A percentile compares a stretch with the other conserved stretches of the same genome.
Evolutionary conservation across 2,113 vertebrate species (phyloP).

Genomic region (human): DNA sequence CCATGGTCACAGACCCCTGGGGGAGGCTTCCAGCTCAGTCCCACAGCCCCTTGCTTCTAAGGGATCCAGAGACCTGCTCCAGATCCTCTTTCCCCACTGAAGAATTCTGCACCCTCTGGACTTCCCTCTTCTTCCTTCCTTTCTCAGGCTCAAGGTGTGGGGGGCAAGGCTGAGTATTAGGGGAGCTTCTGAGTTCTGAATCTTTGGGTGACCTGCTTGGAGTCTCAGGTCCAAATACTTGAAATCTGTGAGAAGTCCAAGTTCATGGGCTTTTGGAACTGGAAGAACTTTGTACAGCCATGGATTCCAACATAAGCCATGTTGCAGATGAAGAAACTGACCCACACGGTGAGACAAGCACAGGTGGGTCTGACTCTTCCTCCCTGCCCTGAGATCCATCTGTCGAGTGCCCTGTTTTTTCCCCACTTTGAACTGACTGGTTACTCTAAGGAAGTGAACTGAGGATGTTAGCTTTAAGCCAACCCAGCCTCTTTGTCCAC

Average conservation of each 20-base stretch:
- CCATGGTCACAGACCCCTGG: neutral
- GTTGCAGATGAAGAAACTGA: neutral
- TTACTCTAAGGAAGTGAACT: neutral
- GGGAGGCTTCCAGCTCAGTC: neutral
- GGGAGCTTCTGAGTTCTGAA: neutral
- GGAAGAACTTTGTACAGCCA: neutral
- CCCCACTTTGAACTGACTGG: neutral
- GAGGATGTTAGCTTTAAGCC: neutral
- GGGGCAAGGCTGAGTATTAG: neutral
- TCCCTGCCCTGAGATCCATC: neutral
- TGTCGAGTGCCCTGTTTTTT: neutral
- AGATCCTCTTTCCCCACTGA: neutral
- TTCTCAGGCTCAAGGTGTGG: neutral
- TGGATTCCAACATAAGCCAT: neutral
- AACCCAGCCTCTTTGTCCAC: neutral
- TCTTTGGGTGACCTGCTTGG: neutral
- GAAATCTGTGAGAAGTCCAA: neutral
- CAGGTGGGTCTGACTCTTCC: neutral
- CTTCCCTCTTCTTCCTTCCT: neutral
- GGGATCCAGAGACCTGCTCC: neutral
- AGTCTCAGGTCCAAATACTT: neutral
- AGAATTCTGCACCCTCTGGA: neutral
- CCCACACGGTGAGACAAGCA: too few relatives aligned
- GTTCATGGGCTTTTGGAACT: neutral
- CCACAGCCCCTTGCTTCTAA: neutral